A percentile compares a stretch with the other conserved stretches of the same genome.
phyloP scores from a whole-genome alignment of 2,113 vertebrate genomes.

The Gallinago jamesoni region DNA sequence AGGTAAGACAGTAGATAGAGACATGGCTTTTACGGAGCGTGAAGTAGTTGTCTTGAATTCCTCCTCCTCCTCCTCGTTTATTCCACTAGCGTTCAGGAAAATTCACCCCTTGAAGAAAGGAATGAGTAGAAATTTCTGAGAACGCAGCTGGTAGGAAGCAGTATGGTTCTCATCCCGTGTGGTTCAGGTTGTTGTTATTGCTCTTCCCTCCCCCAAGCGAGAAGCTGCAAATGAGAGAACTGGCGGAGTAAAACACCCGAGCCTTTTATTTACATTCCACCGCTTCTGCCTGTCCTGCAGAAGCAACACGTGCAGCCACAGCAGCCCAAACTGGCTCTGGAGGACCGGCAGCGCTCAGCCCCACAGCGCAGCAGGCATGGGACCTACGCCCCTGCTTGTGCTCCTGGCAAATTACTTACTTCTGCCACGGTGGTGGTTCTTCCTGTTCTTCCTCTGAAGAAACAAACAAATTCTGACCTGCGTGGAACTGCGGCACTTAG shows the following conservation, averaged over 20 bases:
- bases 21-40: neutral
- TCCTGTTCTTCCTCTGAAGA: neutral
- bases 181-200: neutral
- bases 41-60: neutral
- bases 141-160: neutral
- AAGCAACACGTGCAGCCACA: accelerated
- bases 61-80: neutral
- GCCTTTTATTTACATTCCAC: neutral
- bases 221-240: neutral
- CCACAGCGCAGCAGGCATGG: neutral
- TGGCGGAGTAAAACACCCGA: neutral
- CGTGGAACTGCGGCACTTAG: neutral
- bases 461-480: neutral
- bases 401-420: neutral
- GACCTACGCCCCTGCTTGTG: neutral
- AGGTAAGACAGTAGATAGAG: neutral
- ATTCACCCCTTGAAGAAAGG: neutral
- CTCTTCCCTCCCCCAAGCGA: neutral
- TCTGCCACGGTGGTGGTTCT: neutral
- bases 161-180: neutral
- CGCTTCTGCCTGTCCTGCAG: neutral
- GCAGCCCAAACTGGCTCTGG: neutral
- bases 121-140: neutral
- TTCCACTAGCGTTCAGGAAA: neutral
- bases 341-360: neutral